Percentiles rank a stretch among this genome's conserved stretches.
These are phyloP conservation scores for Pyxicephalus adspersus DNA, from an alignment of 2,113 vertebrate genomes.

Conservation along the genomic window DNA sequence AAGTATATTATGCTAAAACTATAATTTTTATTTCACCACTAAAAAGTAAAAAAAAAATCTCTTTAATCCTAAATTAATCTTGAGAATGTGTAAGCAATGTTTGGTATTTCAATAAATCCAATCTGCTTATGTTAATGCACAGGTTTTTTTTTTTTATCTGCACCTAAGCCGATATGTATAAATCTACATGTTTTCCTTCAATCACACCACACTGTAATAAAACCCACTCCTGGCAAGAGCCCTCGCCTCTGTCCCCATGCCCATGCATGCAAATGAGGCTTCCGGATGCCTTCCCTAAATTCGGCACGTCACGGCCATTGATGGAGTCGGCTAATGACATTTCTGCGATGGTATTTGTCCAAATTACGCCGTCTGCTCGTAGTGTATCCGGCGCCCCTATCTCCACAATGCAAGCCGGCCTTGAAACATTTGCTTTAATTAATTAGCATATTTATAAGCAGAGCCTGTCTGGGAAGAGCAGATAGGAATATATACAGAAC, in stretches of 20 bases:
- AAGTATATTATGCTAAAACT: background rate
- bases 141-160: background rate
- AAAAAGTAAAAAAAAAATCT: background rate
- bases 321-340: conserved; percentile 44
- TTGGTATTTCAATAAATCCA: background rate
- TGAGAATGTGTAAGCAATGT: background rate
- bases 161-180: conserved; percentile 17
- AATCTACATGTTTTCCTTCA: conserved; percentile 8
- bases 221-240: conserved; percentile 26
- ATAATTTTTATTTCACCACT: background rate
- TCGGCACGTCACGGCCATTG: background rate
- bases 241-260: background rate
- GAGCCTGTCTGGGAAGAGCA: conserved; percentile 33
- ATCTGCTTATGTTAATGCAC: conserved; percentile 40
- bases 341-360: conserved; percentile 31
- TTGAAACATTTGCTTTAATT: conserved; percentile 51
- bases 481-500: conserved; percentile 45
- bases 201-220: conserved; percentile 21
- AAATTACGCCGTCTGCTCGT: conserved; percentile 23
- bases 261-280: conserved; percentile 45
- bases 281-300: background rate
- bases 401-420: conserved; percentile 10
- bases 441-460: conserved; percentile 56
- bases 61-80: conserved; percentile 30
- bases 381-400: conserved; percentile 18